Base-by-base conservation (phyloP, 2,113 vertebrate species). In the Nyctibius bracteatus region DNA sequence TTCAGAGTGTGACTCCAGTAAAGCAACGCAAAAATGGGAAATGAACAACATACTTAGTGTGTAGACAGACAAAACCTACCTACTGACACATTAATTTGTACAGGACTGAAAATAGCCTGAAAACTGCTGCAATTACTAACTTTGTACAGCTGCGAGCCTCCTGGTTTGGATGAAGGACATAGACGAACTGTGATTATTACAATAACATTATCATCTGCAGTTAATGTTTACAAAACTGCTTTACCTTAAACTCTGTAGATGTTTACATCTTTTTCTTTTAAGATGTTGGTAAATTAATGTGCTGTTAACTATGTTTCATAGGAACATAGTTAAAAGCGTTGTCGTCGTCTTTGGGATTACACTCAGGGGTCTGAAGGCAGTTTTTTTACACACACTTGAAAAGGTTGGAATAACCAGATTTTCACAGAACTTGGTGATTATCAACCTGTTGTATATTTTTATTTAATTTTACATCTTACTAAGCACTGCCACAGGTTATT, bases 21-120 rank as follows among this genome's bases (percentile, higher is more conserved):
- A 99, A 98, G 98, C 94, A 86, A 99, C 98, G 37, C 99, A 99
- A 95, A 99, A 98, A 90, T 99, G 99, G 99, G 99, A 99, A 97
- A 99, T 99, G 98, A 99, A 99, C 97, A 99, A 99, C 97, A 99
- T 99, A 21, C 98, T 99, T 66, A 99, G 98, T 54, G 98, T 99
- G 86, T 99, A 98, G 96, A 92, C 81, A 71, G 84, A 97, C 62
- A 87, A 39, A 98, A 91, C 79, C 97, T 97, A 97, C 97, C 96
- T 97, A 89, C 95, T 94, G 93, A 97, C 81, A 68, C 51, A 9
- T 89, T 82, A 83, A 96, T 95, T 97, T 92, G 90, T 70, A 95
- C 95, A 95, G 98, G 97, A 98, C 98, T 97, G 95, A 98, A 91
- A 96, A 97, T 88, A 81, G 96, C 98, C 98, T 98, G 98, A 98